These are phyloP conservation scores for Cephus nigrinus DNA, from an alignment of 2,888 invertebrate genomes.

Conservation along the genomic window DNA sequence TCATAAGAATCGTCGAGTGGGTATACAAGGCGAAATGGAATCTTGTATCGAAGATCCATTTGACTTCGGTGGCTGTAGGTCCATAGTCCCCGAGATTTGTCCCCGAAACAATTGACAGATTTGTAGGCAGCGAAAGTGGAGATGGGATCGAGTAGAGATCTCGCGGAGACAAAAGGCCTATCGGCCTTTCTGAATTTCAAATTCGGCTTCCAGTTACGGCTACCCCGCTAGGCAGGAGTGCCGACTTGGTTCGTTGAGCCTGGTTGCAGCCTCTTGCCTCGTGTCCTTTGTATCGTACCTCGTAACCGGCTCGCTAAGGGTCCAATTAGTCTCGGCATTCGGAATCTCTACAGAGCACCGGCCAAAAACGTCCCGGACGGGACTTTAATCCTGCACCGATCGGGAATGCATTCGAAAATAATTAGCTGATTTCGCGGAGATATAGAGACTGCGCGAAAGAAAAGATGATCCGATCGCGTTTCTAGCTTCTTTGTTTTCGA, in stretches of 20 bases:
- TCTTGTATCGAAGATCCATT: not conserved
- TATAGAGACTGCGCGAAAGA: slow-evolving; percentile 44
- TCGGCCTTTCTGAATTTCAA: slow-evolving; percentile 62
- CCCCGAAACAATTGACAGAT: slow-evolving; percentile 64
- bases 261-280: not conserved
- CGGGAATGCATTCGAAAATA: slow-evolving; percentile 65
- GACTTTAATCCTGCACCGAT: slow-evolving; percentile 59
- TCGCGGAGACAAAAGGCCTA: slow-evolving; percentile 35
- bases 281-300: slow-evolving; percentile 43
- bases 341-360: slow-evolving; percentile 52
- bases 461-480: slow-evolving; percentile 5
- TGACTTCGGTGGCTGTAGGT: not conserved
- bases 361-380: slow-evolving; percentile 56
- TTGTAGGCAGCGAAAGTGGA: slow-evolving; percentile 45
- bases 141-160: not conserved
- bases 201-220: slow-evolving; percentile 39
- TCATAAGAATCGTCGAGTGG: not conserved
- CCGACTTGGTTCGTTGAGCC: not conserved
- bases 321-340: slow-evolving; percentile 66
- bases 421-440: slow-evolving; percentile 64
- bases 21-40: not conserved
- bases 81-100: slow-evolving; percentile 55
- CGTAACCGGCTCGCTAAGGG: slow-evolving; percentile 50
- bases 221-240: not conserved
- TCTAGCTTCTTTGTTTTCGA: not conserved